phyloP scores from a whole-genome alignment of 2,113 vertebrate species.

The Balaenoptera acutorostrata region DNA sequence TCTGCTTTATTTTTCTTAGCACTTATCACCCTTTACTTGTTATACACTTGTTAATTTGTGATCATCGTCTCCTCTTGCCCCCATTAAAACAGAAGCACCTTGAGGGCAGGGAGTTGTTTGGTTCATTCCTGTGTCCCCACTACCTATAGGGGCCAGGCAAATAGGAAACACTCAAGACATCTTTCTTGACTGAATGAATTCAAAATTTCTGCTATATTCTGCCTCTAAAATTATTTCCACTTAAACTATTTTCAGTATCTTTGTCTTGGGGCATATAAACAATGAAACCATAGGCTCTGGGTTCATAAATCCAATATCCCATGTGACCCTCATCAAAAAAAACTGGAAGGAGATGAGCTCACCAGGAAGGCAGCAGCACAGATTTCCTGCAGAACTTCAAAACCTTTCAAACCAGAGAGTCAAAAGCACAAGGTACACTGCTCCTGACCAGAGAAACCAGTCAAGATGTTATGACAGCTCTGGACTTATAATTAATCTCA shows the following conservation, averaged over 20 bases:
- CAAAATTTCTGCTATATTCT: background rate
- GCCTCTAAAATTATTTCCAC: background rate
- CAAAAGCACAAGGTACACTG: background rate
- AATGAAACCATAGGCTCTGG: background rate
- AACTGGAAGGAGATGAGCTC: background rate
- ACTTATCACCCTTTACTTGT: background rate
- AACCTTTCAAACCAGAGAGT: background rate
- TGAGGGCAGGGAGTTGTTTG: background rate
- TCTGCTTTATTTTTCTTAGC: background rate
- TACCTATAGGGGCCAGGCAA: background rate
- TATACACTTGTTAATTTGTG: background rate
- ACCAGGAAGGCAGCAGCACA: background rate
- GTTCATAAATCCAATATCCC: background rate
- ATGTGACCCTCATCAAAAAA: background rate
- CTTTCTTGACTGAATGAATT: background rate
- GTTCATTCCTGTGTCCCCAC: background rate
- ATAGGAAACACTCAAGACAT: background rate
- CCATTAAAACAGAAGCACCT: background rate
- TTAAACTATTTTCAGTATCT: background rate
- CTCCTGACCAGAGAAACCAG: background rate
- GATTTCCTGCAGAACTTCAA: background rate
- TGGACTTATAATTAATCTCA: constrained; percentile 28
- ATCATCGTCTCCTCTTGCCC: background rate
- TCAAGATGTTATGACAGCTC: background rate
- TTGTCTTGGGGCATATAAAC: background rate